Percentiles rank a stretch among this genome's conserved stretches.
These are phyloP conservation scores for Pomacea maculata DNA, from an alignment of 1,140 invertebrate genomes.

Conservation along the genomic window DNA sequence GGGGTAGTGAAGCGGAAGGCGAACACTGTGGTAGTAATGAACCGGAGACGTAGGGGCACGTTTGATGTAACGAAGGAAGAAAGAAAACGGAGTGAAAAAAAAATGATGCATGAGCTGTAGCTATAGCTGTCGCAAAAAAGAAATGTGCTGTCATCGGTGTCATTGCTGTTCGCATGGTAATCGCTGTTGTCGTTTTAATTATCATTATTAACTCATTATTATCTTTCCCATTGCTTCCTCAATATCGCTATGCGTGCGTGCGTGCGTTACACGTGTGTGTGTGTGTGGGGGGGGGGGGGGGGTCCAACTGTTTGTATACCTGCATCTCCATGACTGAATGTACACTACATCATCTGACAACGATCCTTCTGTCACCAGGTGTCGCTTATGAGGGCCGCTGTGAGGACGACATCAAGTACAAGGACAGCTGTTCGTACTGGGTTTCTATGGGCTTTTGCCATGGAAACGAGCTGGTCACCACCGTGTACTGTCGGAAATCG, in stretches of 20 bases:
- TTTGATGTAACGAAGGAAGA: too few species aligned
- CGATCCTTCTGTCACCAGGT: not conserved
- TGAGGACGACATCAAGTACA: slow-evolving; percentile 22
- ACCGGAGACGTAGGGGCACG: too few species aligned
- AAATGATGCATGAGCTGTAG: too few species aligned
- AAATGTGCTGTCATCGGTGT: too few species aligned
- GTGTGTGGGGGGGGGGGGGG: not conserved
- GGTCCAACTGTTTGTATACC: not conserved
- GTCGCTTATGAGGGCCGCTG: not conserved
- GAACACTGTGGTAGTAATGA: too few species aligned
- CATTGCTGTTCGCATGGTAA: too few species aligned
- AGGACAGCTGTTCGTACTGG: slow-evolving; percentile 24
- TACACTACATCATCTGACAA: not conserved
- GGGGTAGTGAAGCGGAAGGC: too few species aligned
- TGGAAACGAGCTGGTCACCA: slow-evolving; percentile 20
- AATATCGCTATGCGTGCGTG: not conserved
- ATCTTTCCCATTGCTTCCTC: too few species aligned
- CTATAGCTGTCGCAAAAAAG: too few species aligned
- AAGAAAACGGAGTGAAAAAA: too few species aligned
- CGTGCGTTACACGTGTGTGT: not conserved
- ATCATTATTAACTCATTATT: too few species aligned
- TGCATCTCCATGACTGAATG: not conserved
- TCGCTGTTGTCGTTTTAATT: too few species aligned
- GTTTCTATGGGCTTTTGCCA: slow-evolving; percentile 19
- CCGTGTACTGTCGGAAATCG: slow-evolving; percentile 22